Conservation (phyloP, 1,140 invertebrate genomes). For the Antheraea mylitta region DNA sequence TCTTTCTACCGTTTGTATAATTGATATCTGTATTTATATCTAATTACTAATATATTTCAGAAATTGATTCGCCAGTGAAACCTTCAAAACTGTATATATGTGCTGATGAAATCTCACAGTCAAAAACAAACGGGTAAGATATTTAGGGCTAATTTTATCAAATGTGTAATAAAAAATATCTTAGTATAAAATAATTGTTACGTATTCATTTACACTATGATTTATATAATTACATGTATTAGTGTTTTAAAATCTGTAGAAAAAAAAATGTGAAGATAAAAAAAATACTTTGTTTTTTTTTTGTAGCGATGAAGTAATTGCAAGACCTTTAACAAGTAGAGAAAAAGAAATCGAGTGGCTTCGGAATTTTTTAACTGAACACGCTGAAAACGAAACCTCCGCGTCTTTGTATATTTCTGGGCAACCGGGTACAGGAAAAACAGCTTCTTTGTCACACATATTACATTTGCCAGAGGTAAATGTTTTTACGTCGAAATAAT, state of each 20-base stretch:
- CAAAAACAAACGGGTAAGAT: conserved; percentile 12
- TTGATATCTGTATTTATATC: not conserved
- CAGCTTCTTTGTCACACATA: conserved; percentile 89
- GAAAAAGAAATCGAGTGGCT: conserved; percentile 88
- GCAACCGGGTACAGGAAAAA: conserved; percentile 98
- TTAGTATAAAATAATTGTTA: no score
- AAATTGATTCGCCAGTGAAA: not conserved
- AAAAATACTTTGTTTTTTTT: not conserved
- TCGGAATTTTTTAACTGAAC: conserved; percentile 83
- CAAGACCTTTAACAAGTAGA: conserved; percentile 84
- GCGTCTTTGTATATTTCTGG: conserved; percentile 96
- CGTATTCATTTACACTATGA: no score
- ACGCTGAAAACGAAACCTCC: conserved; percentile 83
- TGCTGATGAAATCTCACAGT: not conserved
- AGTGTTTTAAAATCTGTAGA: no score
- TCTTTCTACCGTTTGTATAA: no score
- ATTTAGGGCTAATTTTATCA: not conserved
- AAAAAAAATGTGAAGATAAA: not conserved
- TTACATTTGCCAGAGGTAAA: conserved; percentile 80
- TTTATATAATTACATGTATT: no score
- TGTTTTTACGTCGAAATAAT: not conserved
- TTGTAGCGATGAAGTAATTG: conserved; percentile 17
- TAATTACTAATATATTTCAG: not conserved
- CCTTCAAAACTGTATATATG: not conserved
- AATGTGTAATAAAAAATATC: no score